phyloP scores from a whole-genome alignment of 2,113 vertebrate genomes.

The Piaya cayana region DNA sequence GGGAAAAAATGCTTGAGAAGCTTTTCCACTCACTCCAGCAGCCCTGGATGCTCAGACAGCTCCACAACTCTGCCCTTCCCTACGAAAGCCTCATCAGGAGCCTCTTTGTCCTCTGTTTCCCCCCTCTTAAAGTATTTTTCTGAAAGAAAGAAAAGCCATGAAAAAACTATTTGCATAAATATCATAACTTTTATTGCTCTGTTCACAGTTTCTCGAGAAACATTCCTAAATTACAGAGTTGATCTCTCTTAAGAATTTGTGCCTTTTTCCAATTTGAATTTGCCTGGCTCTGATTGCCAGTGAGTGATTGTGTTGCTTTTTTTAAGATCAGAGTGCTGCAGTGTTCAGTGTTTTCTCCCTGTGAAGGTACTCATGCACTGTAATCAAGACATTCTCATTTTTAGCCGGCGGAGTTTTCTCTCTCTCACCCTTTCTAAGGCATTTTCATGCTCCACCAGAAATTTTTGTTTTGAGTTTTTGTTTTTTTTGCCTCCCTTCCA shows the following conservation, averaged over 20 bases:
- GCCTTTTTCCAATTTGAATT: slow-evolving; percentile 38
- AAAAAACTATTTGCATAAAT: slow-evolving; percentile 54
- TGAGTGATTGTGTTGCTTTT: background rate
- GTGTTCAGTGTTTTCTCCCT: background rate
- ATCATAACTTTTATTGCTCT: slow-evolving; percentile 50
- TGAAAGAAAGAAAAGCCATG: background rate
- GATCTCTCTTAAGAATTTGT: slow-evolving; percentile 4
- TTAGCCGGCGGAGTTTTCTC: background rate
- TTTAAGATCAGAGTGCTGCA: background rate
- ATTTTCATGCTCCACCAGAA: slow-evolving; percentile 26
- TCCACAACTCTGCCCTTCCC: background rate
- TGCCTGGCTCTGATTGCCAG: slow-evolving; percentile 5
- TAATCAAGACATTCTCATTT: slow-evolving; percentile 3
- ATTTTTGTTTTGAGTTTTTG: background rate
- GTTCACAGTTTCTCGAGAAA: slow-evolving; percentile 48
- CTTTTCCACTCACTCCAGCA: background rate
- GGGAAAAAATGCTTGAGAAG: background rate
- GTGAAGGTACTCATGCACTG: slow-evolving; percentile 5
- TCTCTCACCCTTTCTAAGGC: background rate
- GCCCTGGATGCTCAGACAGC: background rate
- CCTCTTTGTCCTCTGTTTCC: background rate
- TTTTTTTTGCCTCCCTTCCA: slow-evolving; percentile 11
- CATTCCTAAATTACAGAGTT: slow-evolving; percentile 48
- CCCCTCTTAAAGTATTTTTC: background rate
- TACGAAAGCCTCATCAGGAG: background rate